Evolutionary conservation across 2,888 invertebrate species (phyloP), one percentile per base, ranked within the genome.

Genomic region (Alloscopus bannaensis): DNA sequence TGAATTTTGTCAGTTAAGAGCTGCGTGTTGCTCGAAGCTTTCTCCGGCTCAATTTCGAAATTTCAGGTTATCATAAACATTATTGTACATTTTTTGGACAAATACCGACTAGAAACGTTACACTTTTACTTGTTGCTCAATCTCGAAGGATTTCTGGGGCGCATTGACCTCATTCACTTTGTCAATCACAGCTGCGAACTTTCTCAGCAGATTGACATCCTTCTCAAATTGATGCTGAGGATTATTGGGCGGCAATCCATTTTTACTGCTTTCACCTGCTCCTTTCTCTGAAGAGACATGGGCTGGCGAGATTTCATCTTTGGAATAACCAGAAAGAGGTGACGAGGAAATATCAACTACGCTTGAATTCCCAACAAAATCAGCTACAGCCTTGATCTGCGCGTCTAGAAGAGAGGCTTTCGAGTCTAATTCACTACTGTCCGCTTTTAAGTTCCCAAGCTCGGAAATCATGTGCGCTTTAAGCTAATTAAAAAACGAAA

Each of bases 401-500:
- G 62, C 4, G 8, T 40, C 50, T 22, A 72, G 26, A n/a, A 50
- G 4, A n/a, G 52, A 55, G 18, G 64, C 28, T 18, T 50, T 36
- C 16, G 11, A 6, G n/a, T 72, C 72, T 26, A 72, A 62, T 24
- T 36, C 40, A 11, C 11, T 42, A 64, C 64, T 36, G 4, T 55
- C 62, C 13, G 52, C 13, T 28, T 64, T 62, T 29, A 72, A 24
- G 16, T 18, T 64, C 40, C 55, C 52, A 55, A 72, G 72, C 64
- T 64, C 55, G 18, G 40, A 26, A 40, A 40, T 47, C 64, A 72
- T 52, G 52, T 47, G 20, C 22, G 16, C 6, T 42, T 72, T 72
- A 64, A 26, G 64, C 72, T 72, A 71, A 4, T 57, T 16, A 60
- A 36, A 31, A 36, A 52, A 64, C 4, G 2, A 71, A 70, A 55